Evolutionary conservation across 1,140 invertebrate species (phyloP), one percentile per base, ranked within the genome.

Genomic region (Lepidurus couesii): DNA sequence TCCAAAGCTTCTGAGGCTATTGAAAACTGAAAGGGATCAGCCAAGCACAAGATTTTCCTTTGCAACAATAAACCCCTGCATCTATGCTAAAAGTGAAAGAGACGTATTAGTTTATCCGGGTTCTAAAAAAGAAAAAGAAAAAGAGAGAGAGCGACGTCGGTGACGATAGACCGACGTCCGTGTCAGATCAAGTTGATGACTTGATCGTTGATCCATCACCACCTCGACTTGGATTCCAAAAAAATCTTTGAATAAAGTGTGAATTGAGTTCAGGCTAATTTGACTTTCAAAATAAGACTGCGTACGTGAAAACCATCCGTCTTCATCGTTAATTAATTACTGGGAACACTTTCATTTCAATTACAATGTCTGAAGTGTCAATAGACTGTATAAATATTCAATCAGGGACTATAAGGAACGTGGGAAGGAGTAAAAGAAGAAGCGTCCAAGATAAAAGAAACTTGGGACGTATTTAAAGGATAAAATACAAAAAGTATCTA

Each of bases 121-220:
- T 65, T 7, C 0, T 7, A 7, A 21, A 13, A 65, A 13, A 65
- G n/a, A 65, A 65, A 21, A 4, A 34, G 3, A 34, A 4, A 34
- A 4, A 3, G 34, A 34, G 34, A 4, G 34, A 34, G 34, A 34
- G 34, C 34, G 34, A 11, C 53, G 16, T 65, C 53, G 21, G 53
- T 16, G 53, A 5, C 53, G n/a, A 65, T 65, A 65, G 13, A 16
- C 53, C 53, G 8, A 65, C 53, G 53, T 65, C 2, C 53, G 7
- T 65, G 53, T 9, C 8, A 21, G 13, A 13, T 16, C 8, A 21
- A 65, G 53, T 65, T 65, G 53, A 65, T 13, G 53, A 65, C 53
- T 65, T 65, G 53, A 65, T 65, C 53, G 53, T 65, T 65, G 21
- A 65, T 65, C 53, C 53, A 65, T 65, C 53, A 65, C n/a, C 53